A percentile compares a stretch with the other conserved stretches of the same genome.
Conservation (phyloP, 2,113 vertebrate species). For the Leptobrachium leishanense region DNA sequence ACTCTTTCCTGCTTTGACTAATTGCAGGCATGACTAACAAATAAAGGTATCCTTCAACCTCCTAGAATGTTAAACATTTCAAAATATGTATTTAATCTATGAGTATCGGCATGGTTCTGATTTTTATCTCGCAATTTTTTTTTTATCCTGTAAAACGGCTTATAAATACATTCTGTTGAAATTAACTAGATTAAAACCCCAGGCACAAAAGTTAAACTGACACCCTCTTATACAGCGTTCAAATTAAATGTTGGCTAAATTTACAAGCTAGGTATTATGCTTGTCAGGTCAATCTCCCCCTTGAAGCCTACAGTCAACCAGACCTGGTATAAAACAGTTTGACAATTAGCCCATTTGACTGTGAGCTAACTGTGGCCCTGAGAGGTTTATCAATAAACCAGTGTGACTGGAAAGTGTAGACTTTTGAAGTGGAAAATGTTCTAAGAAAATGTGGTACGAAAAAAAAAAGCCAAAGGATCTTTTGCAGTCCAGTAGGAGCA, state of each 20-base stretch:
- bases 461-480: constrained; percentile 37
- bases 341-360: constrained; percentile 49
- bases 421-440: constrained; percentile 53
- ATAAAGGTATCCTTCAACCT: not conserved
- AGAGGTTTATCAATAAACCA: constrained; percentile 36
- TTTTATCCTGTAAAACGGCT: not conserved
- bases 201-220: constrained; percentile 6
- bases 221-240: constrained; percentile 33
- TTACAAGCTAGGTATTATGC: constrained; percentile 19
- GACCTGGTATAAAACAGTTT: constrained; percentile 30
- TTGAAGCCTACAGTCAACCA: constrained; percentile 20
- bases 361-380: constrained; percentile 43
- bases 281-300: constrained; percentile 16
- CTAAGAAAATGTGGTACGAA: constrained; percentile 47
- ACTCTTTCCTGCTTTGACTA: constrained; percentile 41
- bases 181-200: not conserved
- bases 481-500: constrained; percentile 57
- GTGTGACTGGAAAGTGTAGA: constrained; percentile 47
- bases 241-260: constrained; percentile 34
- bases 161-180: constrained; percentile 14
- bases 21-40: constrained; percentile 44
- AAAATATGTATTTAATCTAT: constrained; percentile 27
- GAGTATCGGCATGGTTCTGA: constrained; percentile 10
- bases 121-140: not conserved
- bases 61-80: constrained; percentile 16